Percentiles rank a stretch among this genome's conserved stretches.
Evolutionary conservation across 2,888 invertebrate genomes (phyloP).

Genomic region (Ochlodes sylvanus): DNA sequence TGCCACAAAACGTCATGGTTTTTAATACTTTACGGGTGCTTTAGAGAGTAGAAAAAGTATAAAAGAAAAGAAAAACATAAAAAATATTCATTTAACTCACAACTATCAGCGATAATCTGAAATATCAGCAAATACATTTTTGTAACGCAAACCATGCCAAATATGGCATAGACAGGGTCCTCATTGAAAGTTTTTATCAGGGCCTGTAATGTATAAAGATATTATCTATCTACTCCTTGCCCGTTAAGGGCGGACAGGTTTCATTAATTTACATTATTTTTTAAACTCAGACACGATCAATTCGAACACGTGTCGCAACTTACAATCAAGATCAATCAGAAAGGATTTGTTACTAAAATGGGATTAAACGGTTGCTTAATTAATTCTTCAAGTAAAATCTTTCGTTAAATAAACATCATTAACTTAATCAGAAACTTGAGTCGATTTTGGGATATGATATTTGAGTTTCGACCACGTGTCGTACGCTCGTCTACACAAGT

Average conservation of each 20-base stretch:
- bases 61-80: too few relatives aligned
- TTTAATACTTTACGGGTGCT: too few relatives aligned
- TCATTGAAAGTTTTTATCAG: conserved; percentile 1
- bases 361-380: neutral
- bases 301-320: neutral
- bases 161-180: neutral
- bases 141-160: neutral
- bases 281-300: neutral
- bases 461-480: neutral
- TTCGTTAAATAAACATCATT: too few relatives aligned
- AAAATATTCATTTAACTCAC: too few relatives aligned
- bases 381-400: too few relatives aligned
- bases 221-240: neutral
- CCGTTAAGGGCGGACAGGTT: neutral
- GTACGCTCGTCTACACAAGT: too few relatives aligned
- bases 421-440: neutral
- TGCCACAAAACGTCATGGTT: too few relatives aligned
- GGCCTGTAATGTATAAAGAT: neutral
- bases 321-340: neutral
- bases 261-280: neutral
- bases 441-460: neutral
- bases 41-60: too few relatives aligned
- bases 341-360: neutral
- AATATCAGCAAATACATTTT: too few relatives aligned
- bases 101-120: too few relatives aligned